A percentile compares a stretch with the other conserved stretches of the same genome.
phyloP scores from a whole-genome alignment of 2,797 vertebrate species.

The Otolemur crassicaudatus region DNA sequence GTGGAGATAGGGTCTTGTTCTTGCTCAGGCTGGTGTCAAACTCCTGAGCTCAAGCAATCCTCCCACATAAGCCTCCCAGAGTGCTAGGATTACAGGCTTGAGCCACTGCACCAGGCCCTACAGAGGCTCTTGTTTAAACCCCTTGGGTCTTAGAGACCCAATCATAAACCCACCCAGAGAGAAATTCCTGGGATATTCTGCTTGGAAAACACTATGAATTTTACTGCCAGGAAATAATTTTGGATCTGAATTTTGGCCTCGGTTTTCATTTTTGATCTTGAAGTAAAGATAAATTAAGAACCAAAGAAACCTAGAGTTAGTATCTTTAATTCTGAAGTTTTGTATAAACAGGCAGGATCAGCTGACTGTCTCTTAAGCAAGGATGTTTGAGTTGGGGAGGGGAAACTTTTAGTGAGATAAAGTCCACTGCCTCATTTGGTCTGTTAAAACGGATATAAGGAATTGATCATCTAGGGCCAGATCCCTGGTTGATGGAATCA shows the following conservation, averaged over 20 bases:
- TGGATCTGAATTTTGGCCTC: constrained; percentile 15
- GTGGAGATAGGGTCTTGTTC: background rate
- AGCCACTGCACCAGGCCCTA: background rate
- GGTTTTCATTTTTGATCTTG: constrained; percentile 13
- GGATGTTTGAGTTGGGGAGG: background rate
- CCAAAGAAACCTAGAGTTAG: background rate
- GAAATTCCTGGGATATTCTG: background rate
- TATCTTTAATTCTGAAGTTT: constrained; percentile 33
- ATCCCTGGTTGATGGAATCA: background rate
- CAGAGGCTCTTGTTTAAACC: constrained; percentile 1
- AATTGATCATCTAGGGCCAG: background rate
- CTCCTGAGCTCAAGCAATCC: background rate
- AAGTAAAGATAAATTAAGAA: constrained; percentile 5
- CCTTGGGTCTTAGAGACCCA: background rate
- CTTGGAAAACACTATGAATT: constrained; percentile 4
- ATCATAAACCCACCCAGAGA: background rate
- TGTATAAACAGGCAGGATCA: background rate
- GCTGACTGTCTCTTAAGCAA: background rate
- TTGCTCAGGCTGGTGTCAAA: background rate
- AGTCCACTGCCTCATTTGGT: background rate
- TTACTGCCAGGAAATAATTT: constrained; percentile 34
- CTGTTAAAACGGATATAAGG: background rate
- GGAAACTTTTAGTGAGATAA: background rate
- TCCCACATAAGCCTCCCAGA: background rate
- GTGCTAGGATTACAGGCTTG: background rate